Evolutionary conservation across 2,113 vertebrate genomes (phyloP), one percentile per base, ranked within the genome.

Genomic region (Diphyllodes magnificus): DNA sequence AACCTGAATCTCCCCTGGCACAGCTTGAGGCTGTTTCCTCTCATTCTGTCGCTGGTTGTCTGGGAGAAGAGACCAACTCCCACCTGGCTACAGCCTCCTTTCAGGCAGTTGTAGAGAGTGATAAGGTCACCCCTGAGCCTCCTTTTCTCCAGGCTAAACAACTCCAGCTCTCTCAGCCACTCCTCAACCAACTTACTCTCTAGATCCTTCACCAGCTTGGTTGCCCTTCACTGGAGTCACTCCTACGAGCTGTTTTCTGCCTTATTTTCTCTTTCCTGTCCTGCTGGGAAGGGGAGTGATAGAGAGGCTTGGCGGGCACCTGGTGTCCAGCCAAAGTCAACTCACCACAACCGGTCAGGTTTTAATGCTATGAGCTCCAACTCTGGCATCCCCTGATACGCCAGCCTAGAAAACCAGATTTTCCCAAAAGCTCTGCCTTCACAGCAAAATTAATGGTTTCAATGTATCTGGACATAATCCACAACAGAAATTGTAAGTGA

Each of bases 241-340:
- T 70, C 19, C 45, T 47, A 53, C 0, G 0, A 31, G 14, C 15
- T 39, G 3, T n/a, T 13, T 40, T n/a, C 45, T 23, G n/a, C 4
- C 11, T 47, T 47, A 40, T 53, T 53, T 82, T 53, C 24, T 53
- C 61, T 75, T 40, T 9, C 16, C 24, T 35, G 28, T 60, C 20
- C 7, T 53, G 30, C 45, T 47, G 53, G n/a, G 35, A 44, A 65
- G 44, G 23, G 25, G 20, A 40, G 39, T n/a, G 47, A 75, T 3
- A 47, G 33, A 73, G 13, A 68, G 45, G 39, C n/a, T 47, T 60
- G 60, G 47, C 10, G 8, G 24, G 24, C 28, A 54, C 20, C 21
- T 82, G 39, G 9, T 33, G 39, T n/a, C 22, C 13, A 9, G 68
- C 37, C 15, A 45, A 44, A 45, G 23, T 45, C 44, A 82, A 8